These are phyloP conservation scores for Eueides isabella DNA, from an alignment of 1,140 invertebrate species.

Conservation along the genomic window DNA sequence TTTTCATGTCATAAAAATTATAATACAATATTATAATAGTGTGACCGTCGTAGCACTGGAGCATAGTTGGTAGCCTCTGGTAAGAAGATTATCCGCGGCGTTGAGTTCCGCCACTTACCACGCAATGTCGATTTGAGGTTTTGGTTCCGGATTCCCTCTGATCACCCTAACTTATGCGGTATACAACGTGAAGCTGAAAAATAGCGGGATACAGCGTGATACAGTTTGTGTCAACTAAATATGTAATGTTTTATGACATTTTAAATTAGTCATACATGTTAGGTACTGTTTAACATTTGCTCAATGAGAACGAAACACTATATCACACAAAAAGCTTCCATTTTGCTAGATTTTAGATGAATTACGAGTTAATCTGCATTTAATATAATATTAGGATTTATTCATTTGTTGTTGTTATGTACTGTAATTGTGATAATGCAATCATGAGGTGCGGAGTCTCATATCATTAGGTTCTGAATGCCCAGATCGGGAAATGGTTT, in stretches of 20 bases:
- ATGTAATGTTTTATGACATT: neutral
- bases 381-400: conserved; percentile 27
- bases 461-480: neutral
- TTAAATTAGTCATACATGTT: neutral
- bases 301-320: conserved; percentile 63
- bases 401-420: neutral
- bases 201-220: neutral
- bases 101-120: no score
- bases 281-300: conserved; percentile 44
- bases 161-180: neutral
- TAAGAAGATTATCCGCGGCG: no score
- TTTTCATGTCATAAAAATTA: conserved; percentile 6
- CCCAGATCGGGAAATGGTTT: no score
- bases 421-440: neutral
- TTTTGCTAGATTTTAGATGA: conserved; percentile 52
- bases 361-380: conserved; percentile 34
- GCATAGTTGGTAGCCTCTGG: no score
- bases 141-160: no score
- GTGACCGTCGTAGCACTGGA: no score
- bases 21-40: neutral
- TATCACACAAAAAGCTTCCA: conserved; percentile 64
- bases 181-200: neutral
- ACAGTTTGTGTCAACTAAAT: neutral
- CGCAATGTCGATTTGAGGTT: no score
- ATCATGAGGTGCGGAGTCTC: neutral